Conservation (phyloP, 1,140 invertebrate species). For the Leptonema lineaticorne region DNA sequence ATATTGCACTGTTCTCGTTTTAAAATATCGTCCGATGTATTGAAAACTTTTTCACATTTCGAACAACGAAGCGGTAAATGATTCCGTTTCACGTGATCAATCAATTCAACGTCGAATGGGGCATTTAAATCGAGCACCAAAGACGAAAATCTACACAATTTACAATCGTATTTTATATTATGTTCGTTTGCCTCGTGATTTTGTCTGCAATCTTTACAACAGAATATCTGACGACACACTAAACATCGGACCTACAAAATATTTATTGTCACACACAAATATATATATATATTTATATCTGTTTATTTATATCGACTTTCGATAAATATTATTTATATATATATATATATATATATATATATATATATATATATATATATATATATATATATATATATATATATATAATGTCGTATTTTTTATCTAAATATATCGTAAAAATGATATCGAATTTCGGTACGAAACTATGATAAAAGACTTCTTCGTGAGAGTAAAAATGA, state of each 20-base stretch:
- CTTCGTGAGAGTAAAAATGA: too few relatives aligned
- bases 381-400: too few relatives aligned
- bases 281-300: neutral
- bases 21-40: constrained; percentile 49
- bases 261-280: neutral
- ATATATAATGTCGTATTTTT: too few relatives aligned
- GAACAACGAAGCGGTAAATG: constrained; percentile 50
- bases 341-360: too few relatives aligned
- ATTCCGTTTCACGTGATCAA: constrained; percentile 47
- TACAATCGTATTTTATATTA: constrained; percentile 49
- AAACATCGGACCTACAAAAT: constrained; percentile 44
- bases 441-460: too few relatives aligned
- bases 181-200: constrained; percentile 49
- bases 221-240: constrained; percentile 51
- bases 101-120: constrained; percentile 47
- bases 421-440: too few relatives aligned
- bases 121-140: constrained; percentile 28
- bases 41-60: constrained; percentile 49
- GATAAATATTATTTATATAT: too few relatives aligned
- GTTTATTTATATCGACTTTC: too few relatives aligned
- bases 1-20: neutral
- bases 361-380: too few relatives aligned
- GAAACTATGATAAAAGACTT: too few relatives aligned
- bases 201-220: constrained; percentile 51
- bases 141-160: constrained; percentile 46